Percentiles rank a stretch among this genome's conserved stretches.
phyloP scores from a whole-genome alignment of 2,888 invertebrate genomes.

The Leptinotarsa tumamoca region DNA sequence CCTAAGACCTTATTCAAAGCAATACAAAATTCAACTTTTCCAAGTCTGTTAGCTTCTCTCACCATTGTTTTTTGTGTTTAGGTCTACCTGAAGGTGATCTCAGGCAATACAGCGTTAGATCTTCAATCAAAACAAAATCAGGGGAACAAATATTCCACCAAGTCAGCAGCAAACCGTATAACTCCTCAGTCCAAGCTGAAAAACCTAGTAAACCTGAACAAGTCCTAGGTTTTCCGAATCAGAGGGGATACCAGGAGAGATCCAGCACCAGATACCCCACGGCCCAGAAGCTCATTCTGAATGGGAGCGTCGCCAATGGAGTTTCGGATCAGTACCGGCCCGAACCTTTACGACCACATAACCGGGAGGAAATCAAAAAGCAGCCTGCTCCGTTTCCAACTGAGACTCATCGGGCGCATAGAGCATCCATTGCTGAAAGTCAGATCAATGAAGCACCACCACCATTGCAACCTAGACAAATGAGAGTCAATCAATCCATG shows the following conservation, averaged over 20 bases:
- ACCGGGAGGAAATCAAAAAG: slow-evolving; percentile 43
- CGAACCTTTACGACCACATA: slow-evolving; percentile 61
- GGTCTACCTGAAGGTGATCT: slow-evolving; percentile 50
- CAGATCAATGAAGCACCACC: slow-evolving; percentile 58
- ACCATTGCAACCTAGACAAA: slow-evolving; percentile 64
- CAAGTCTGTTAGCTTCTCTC: too few relatives aligned
- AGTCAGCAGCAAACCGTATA: slow-evolving; percentile 57
- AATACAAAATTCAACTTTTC: too few relatives aligned
- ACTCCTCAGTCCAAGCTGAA: slow-evolving; percentile 41
- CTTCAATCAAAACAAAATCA: slow-evolving; percentile 56
- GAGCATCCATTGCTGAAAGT: slow-evolving; percentile 62
- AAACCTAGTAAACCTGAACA: slow-evolving; percentile 48
- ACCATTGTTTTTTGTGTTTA: slow-evolving; percentile 11
- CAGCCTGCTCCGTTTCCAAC: not conserved
- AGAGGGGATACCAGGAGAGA: slow-evolving; percentile 63
- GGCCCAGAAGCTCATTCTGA: slow-evolving; percentile 67
- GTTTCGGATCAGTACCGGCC: slow-evolving; percentile 61
- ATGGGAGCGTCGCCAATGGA: slow-evolving; percentile 65
- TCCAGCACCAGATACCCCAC: slow-evolving; percentile 66
- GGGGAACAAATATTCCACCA: slow-evolving; percentile 59
- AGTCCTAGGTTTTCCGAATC: slow-evolving; percentile 57
- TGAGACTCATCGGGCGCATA: slow-evolving; percentile 53
- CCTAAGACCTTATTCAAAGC: too few relatives aligned
- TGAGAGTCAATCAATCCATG: slow-evolving; percentile 64
- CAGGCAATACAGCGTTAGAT: slow-evolving; percentile 48